Base-by-base conservation (phyloP, 1,140 invertebrate species). In the Eupristina koningsbergeri region DNA sequence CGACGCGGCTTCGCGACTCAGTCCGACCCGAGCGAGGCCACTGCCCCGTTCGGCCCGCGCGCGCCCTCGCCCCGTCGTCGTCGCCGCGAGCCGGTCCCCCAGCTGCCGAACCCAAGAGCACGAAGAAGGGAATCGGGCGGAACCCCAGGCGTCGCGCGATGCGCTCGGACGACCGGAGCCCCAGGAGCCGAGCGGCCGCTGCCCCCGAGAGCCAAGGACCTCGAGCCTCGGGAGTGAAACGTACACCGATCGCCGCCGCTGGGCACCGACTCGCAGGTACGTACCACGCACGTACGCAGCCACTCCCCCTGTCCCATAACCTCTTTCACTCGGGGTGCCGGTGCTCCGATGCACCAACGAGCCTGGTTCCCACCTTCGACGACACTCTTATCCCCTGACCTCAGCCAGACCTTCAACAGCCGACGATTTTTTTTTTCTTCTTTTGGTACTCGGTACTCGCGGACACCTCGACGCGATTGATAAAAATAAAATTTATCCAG, bases 1-100 rank as follows among this genome's bases (percentile, higher is more conserved):
- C 85, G 29, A 36, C 83, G 77, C 86, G 85, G 85, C 86, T 86
- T 86, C 86, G 87, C 86, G 87, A 85, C 87, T 90, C 89, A 91
- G 90, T 91, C 89, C 86, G 89, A 89, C 89, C 88, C 85, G 84
- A 89, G 88, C 86, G 86, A 89, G 89, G 88, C 87, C 86, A 87
- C 86, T 86, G 88, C 85, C 85, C 87, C 83, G 89, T 85, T 89
- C 88, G 71, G 17, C 67, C 31, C 41, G 61, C 17, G 67, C 67
- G 73, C 80, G 74, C 41, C 36, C 31, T 39, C 41, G 53, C 29
- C 76, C 11, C 80, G n/a, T 39, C 74, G 47, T 50, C 9, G 9
- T 17, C 9, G 47, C 47, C 47, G 47, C 9, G 47, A 15, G 9
- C 8, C 9, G 9, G 9, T 50, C 17, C 47, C 15, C 15, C 47